Conservation (phyloP, 2,888 invertebrate genomes). For the Aphidius colemani region DNA sequence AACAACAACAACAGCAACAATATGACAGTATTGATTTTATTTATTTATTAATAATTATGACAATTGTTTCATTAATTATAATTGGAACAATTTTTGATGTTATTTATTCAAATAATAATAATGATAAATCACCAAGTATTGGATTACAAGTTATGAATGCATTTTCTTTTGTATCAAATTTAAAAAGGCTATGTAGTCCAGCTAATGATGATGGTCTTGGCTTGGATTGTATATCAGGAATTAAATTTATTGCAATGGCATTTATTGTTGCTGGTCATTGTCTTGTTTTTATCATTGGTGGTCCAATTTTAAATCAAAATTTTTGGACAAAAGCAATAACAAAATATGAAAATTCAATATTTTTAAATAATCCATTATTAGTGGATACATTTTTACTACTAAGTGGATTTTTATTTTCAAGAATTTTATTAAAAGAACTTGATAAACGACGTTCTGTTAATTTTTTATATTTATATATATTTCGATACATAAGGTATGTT, state of each 20-base stretch:
- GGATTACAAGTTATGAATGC: slow-evolving; percentile 52
- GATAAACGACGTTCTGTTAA: slow-evolving; percentile 69
- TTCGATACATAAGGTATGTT: slow-evolving; percentile 70
- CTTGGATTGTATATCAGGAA: slow-evolving; percentile 69
- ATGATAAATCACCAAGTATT: slow-evolving; percentile 36
- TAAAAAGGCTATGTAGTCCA: slow-evolving; percentile 66
- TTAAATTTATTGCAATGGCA: slow-evolving; percentile 72
- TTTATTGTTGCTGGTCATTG: slow-evolving; percentile 72
- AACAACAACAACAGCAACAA: slow-evolving; percentile 32
- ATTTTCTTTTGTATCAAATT: slow-evolving; percentile 67
- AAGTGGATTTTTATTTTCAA: slow-evolving; percentile 73
- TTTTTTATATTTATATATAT: slow-evolving; percentile 67
- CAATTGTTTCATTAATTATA: slow-evolving; percentile 31
- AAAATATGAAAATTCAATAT: slow-evolving; percentile 66
- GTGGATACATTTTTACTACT: slow-evolving; percentile 75
- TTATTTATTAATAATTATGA: slow-evolving; percentile 44
- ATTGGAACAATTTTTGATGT: slow-evolving; percentile 47
- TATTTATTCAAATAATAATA: slow-evolving; percentile 37
- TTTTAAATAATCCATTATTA: slow-evolving; percentile 71
- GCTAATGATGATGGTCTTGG: slow-evolving; percentile 66
- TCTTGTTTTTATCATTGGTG: slow-evolving; percentile 69
- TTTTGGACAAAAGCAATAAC: slow-evolving; percentile 67
- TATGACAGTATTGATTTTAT: slow-evolving; percentile 40
- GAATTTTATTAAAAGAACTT: slow-evolving; percentile 70
- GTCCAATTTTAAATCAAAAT: slow-evolving; percentile 70